A percentile compares a stretch with the other conserved stretches of the same genome.
phyloP scores from a whole-genome alignment of 2,888 invertebrate species.

The Phengaris arion region DNA sequence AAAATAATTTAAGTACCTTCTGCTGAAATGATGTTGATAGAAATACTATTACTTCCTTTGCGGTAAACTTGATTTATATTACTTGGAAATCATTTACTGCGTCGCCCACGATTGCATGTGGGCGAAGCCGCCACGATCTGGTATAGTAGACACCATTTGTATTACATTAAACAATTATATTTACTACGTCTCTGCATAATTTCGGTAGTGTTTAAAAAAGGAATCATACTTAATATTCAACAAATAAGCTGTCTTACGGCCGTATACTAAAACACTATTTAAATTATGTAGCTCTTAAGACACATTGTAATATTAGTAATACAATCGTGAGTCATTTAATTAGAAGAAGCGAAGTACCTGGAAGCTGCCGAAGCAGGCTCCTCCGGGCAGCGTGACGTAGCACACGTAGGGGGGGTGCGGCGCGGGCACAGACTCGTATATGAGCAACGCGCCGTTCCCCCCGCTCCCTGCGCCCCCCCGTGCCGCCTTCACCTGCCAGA shows the following conservation, averaged over 20 bases:
- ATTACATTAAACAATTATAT: background rate
- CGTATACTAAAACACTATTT: too few species aligned
- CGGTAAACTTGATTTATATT: constrained; percentile 2
- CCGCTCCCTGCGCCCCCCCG: constrained; percentile 84
- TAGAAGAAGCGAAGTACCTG: constrained; percentile 78
- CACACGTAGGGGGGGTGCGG: constrained; percentile 95
- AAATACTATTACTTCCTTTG: background rate
- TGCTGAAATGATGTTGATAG: too few species aligned
- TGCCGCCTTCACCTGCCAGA: constrained; percentile 98
- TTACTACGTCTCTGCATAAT: too few species aligned
- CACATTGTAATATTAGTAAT: too few species aligned
- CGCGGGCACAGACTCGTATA: constrained; percentile 96
- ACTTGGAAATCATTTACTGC: background rate
- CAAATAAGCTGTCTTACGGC: too few species aligned
- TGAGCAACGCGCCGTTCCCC: constrained; percentile 94
- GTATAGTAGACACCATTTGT: background rate
- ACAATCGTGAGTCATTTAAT: background rate
- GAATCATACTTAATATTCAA: too few species aligned
- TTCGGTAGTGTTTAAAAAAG: too few species aligned
- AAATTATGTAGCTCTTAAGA: too few species aligned
- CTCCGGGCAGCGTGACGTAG: constrained; percentile 96
- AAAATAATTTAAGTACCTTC: constrained; percentile 31
- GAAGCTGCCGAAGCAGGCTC: constrained; percentile 97
- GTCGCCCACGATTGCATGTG: background rate
- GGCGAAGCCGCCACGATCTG: background rate